Evolutionary conservation across 2,113 vertebrate species (phyloP).

Genomic region (Suricata suricatta): DNA sequence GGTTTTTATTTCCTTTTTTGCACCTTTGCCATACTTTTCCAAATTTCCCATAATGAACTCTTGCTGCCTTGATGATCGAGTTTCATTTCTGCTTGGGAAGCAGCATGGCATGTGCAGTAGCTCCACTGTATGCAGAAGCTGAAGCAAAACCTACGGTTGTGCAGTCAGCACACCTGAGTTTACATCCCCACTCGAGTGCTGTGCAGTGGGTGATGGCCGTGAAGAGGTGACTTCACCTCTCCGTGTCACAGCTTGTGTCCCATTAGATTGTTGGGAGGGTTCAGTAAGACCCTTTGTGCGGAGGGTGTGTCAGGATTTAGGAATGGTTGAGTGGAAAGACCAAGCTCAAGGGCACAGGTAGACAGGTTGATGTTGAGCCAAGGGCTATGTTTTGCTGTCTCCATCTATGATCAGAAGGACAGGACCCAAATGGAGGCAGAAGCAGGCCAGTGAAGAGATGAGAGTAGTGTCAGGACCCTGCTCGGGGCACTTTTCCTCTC

Average conservation of each 20-base stretch:
- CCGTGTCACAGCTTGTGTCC: background rate
- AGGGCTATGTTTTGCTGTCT: background rate
- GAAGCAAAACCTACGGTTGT: background rate
- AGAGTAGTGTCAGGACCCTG: background rate
- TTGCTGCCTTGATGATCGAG: background rate
- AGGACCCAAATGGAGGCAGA: background rate
- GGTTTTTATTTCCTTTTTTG: background rate
- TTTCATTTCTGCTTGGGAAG: background rate
- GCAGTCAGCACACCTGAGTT: background rate
- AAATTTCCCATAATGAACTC: background rate
- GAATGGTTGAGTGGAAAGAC: background rate
- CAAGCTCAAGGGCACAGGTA: background rate
- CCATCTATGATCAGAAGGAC: background rate
- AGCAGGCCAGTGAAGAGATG: background rate
- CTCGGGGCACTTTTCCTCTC: background rate
- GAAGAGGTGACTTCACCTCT: background rate
- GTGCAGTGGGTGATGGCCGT: rapidly evolving
- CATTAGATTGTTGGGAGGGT: background rate
- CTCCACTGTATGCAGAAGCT: background rate
- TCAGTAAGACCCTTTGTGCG: background rate
- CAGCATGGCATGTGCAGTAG: background rate
- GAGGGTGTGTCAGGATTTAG: background rate
- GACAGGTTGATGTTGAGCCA: background rate
- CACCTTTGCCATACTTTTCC: background rate
- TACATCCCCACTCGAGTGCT: background rate